Base-by-base conservation (phyloP, 2,113 vertebrate genomes). In the Bufo bufo region DNA sequence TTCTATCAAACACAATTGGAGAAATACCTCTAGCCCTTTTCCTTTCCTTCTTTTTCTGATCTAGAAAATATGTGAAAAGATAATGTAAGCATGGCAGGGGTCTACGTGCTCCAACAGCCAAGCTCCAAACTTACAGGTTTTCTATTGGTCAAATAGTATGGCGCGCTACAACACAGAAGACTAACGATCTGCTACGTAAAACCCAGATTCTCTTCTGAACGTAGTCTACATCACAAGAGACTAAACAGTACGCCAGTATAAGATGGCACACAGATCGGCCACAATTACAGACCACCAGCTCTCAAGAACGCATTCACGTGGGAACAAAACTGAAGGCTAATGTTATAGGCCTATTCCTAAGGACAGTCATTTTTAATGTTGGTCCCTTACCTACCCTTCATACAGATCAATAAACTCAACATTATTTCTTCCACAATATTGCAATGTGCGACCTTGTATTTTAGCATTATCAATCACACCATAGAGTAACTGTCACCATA, bases 1-100 rank as follows among this genome's bases (percentile, higher is more conserved):
- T 97, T 95, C 96, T 96, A 95, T 97, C 96, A 96, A 97, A 97
- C 93, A 97, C 95, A 93, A 97, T 96, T 2, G 96, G 96, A 92
- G 96, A 97, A 92, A 97, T 97, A 91, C 96, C 96, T 95, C 96
- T 96, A 93, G 96, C 95, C 96, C 96, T 95, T 94, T 96, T 96
- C 90, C 95, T 96, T 94, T 95, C 96, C 90, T 96, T 96, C 94
- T 96, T 96, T 94, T 96, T 97, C 93, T 96, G 95, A 86, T 96
- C 95, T 96, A 91, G 91, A 91, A 91, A 87, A 88, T 88, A 87
- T 75, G 77, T 74, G 83, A 89, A 80, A 89, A 85, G 74, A 85
- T 84, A 85, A 71, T 50, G 80, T 87, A 86, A 89, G 87, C 66
- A 77, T 77, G 80, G 87, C 61, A 84, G 80, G 19, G 87, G 71